Base-by-base conservation (phyloP, 37 sponge, comb jelly and placozoan species). In the Spongia lamella region DNA sequence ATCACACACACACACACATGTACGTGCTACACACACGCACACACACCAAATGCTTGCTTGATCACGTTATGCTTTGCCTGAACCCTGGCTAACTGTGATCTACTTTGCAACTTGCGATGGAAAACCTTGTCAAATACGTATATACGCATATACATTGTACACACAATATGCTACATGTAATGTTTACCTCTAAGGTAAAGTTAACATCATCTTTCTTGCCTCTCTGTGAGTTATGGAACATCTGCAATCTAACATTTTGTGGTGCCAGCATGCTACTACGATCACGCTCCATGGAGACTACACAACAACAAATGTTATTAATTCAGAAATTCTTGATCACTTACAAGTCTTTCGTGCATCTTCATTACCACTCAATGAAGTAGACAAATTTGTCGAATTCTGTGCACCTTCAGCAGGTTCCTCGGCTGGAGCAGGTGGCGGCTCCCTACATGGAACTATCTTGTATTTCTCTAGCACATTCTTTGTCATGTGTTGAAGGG, bases 401-500 rank as follows among this genome's bases (percentile, higher is more conserved):
- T 53, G 68, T 17, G 34, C 21, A 0, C 38, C 27, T 32, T 80
- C 76, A 17, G 70, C 76, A 22, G 63, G 54, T 56, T 79, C 84
- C 14, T 88, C 83, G 0, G 83, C 38, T 13, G 79, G 58, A 26
- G 62, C 74, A 9, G 64, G 71, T n/a, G 86, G 86, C 75, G 80
- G 86, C 15, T 84, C 78, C 24, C 81, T 64, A 16, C 47, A 43
- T 43, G 74, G 58, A 2, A 68, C 77, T 14, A 90, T 50, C 66
- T 81, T 79, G 51, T 81, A 82, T 54, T 70, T 80, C 65, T 61
- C 54, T 53, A 90, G 51, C 63, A 72, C 80, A 17, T 61, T 63
- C 17, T 47, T 17, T 57, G 80, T 30, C 82, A 92, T 84, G 61
- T 85, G 86, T 55, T 81, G 58, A 40, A 87, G 61, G 0, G 93